A percentile compares a stretch with the other conserved stretches of the same genome.
Evolutionary conservation across 23 tunicate genomes (phyloP).

Genomic region (Clavelina lepadiformis): DNA sequence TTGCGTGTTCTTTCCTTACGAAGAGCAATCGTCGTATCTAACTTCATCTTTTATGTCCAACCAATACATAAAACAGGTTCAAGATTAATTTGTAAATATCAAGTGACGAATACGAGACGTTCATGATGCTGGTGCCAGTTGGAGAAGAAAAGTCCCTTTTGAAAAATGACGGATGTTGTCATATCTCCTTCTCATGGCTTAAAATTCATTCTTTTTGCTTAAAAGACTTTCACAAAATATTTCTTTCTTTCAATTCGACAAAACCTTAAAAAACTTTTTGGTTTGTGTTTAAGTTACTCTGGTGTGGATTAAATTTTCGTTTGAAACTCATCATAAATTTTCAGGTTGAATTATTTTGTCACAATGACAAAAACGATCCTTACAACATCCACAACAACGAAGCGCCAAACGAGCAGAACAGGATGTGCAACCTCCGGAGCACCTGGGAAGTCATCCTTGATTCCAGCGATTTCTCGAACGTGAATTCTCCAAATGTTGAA

Average conservation of each 20-base stretch:
- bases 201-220: not conserved
- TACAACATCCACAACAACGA: constrained; percentile 41
- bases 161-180: too few relatives aligned
- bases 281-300: too few relatives aligned
- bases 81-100: too few relatives aligned
- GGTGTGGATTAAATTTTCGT: too few relatives aligned
- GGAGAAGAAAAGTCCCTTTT: too few relatives aligned
- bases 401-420: constrained; percentile 81
- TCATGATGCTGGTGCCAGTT: too few relatives aligned
- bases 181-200: not conserved
- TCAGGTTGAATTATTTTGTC: too few relatives aligned
- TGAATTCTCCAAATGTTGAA: constrained; percentile 6
- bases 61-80: constrained; percentile 39
- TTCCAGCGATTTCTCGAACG: constrained; percentile 32
- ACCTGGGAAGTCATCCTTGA: constrained; percentile 56
- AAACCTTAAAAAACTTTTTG: too few relatives aligned
- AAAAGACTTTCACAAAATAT: too few relatives aligned
- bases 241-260: too few relatives aligned
- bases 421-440: constrained; percentile 57
- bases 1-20: constrained; percentile 48
- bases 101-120: too few relatives aligned
- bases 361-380: constrained; percentile 33
- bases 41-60: constrained; percentile 53
- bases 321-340: too few relatives aligned
- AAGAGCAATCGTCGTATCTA: constrained; percentile 10